Base-by-base conservation (phyloP, 2,113 vertebrate species). In the Numida meleagris region DNA sequence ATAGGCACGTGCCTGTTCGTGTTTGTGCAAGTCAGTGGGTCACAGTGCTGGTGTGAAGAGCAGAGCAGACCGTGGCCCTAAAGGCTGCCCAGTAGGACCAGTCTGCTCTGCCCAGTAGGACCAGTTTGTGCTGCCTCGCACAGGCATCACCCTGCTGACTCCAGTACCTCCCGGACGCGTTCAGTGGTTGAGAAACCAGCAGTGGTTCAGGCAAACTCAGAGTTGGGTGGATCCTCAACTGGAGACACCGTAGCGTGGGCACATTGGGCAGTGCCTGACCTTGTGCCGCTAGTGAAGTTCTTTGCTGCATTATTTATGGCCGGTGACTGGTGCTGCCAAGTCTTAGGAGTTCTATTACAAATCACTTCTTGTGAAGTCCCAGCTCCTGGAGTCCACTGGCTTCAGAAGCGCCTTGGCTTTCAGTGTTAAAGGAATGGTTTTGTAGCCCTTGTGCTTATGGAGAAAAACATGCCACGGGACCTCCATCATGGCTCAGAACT, bases 141-240 rank as follows among this genome's bases (percentile, higher is more conserved):
- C 6, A 2, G 34, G 43, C 57, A 5, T 59, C 89, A 21, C 55
- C 53, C 17, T 40, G 25, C 24, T 8, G 55, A 71, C 68, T 43
- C 36, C 0, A 3, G 23, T 38, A 43, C 1, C 20, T 86, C 45
- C 50, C 0, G 0, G 27, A 33, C 0, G 0, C 12, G 19, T 83
- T 29, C 46, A 58, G 4, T 33, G 42, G 67, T 70, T 88, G 79
- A 61, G 80, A 90, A 87, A 85, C 43, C 65, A 55, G 6, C 0
- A 8, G 24, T 65, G 36, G 55, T 11, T 91, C 85, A 91, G 55
- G 63, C 53, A 51, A 80, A 0, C 38, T 71, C 45, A 0, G 11
- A 59, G 46, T 19, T 86, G 91, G 86, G 81, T 88, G 80, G 80
- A 62, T 90, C 76, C 76, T 70, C 42, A 3, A 3, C 1, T 88